Conservation (phyloP, 2,888 invertebrate genomes). For the Pterostichus madidus region DNA sequence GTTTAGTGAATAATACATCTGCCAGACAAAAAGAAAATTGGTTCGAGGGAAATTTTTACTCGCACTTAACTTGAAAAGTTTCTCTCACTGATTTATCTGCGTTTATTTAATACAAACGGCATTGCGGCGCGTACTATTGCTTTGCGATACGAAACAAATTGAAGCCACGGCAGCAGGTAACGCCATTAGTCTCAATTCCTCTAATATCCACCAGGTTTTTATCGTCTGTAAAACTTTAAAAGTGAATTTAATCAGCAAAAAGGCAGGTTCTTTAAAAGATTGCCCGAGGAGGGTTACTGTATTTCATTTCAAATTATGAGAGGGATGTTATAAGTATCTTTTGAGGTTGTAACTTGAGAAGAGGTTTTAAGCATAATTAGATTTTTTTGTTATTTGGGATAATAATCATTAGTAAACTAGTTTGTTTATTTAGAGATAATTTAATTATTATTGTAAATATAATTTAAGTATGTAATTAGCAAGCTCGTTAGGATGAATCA, state of each 20-base stretch:
- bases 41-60: slow-evolving; percentile 36
- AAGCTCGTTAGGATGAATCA: too few relatives aligned
- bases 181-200: slow-evolving; percentile 52
- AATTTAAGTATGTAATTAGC: too few relatives aligned
- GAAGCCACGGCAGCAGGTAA: slow-evolving; percentile 27
- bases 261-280: slow-evolving; percentile 22
- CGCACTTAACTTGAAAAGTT: slow-evolving; percentile 39
- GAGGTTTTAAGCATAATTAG: slow-evolving; percentile 8
- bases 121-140: background rate
- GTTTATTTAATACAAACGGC: slow-evolving; percentile 57
- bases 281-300: background rate
- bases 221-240: slow-evolving; percentile 52
- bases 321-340: slow-evolving; percentile 21
- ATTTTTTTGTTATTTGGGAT: background rate
- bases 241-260: slow-evolving; percentile 43
- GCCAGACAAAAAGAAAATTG: slow-evolving; percentile 50
- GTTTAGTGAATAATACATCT: slow-evolving; percentile 59
- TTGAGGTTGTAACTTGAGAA: slow-evolving; percentile 3
- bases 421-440: too few relatives aligned
- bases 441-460: too few relatives aligned
- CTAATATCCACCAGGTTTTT: slow-evolving; percentile 41
- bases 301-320: slow-evolving; percentile 26
- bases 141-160: slow-evolving; percentile 50
- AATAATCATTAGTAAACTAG: background rate
- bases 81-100: slow-evolving; percentile 44